phyloP scores from a whole-genome alignment of 2,797 vertebrate genomes.

The Liparis tanakae region DNA sequence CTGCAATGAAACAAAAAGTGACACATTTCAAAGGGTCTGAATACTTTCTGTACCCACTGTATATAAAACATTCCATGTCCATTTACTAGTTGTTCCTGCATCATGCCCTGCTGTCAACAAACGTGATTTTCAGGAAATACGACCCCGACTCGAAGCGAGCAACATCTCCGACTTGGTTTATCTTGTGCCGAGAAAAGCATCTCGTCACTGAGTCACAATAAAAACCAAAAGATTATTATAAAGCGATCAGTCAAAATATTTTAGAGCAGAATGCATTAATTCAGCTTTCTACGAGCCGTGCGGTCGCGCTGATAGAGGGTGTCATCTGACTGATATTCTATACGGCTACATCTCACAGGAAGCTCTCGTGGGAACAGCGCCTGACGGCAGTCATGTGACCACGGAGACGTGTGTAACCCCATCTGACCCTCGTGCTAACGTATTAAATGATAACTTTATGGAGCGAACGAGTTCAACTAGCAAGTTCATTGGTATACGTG shows the following conservation, averaged over 20 bases:
- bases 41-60: too few relatives aligned
- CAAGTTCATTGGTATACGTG: too few relatives aligned
- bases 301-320: slow-evolving; percentile 2
- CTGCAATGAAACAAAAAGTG: too few relatives aligned
- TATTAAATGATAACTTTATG: neutral
- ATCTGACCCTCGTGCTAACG: neutral
- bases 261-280: slow-evolving; percentile 38
- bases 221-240: slow-evolving; percentile 22
- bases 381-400: neutral
- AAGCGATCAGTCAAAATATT: too few relatives aligned
- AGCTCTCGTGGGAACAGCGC: slow-evolving; percentile 2
- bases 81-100: neutral
- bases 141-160: neutral
- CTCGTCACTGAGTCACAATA: slow-evolving; percentile 43
- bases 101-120: neutral
- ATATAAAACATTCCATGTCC: neutral
- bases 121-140: neutral
- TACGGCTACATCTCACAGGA: slow-evolving; percentile 9
- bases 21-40: too few relatives aligned
- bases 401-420: neutral
- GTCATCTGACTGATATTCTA: slow-evolving; percentile 1
- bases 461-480: neutral
- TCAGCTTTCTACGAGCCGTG: slow-evolving; percentile 10
- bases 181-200: too few relatives aligned
- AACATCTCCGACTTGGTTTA: neutral